Evolutionary conservation across 2,888 invertebrate genomes (phyloP), one percentile per base, ranked within the genome.

Genomic region (Stenoptilia bipunctidactyla): DNA sequence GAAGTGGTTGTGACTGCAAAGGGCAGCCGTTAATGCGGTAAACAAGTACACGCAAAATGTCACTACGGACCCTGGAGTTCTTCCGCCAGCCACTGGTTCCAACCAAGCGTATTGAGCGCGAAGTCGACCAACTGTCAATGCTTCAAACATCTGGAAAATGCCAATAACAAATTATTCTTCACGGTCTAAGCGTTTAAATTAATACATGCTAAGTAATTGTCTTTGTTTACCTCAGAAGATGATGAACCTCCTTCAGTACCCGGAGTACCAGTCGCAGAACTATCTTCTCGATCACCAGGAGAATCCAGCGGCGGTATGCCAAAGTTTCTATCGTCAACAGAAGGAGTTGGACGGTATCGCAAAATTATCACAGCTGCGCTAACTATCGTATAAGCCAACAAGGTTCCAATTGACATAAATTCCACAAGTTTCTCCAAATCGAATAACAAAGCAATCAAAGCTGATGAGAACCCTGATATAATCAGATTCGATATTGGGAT

Each of bases 371-470:
- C 93, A 45, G 93, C 92, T 10, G 94, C 94, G 48, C 95, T 94
- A 2, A 97, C 96, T 46, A 96, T 94, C 1, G 95, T 95, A 64
- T 96, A 96, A 0, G 95, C 94, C 52, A 94, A 69, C 38, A 95
- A 80, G 0, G 94, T 94, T 0, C 94, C 94, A 56, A 97, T 96
- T 1, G 96, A 96, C 94, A 97, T 95, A 62, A 97, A 96, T 62
- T 97, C 96, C 0, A 97, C 95, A 34, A 97, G 80, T 51, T 94
- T 94, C 52, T 93, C 90, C 50, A 97, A 85, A 70, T 97, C 96
- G 57, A 96, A 93, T 27, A 96, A 66, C 33, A 96, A 72, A 2
- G 96, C 95, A 47, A 96, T 90, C 0, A 92, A 41, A 1, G 92
- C 92, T 37, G 93, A 91, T 15, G 89, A 77, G 12, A 91, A 47